Percentiles rank a stretch among this genome's conserved stretches.
phyloP scores from a whole-genome alignment of 2,113 vertebrate genomes.

The Alectura lathami region DNA sequence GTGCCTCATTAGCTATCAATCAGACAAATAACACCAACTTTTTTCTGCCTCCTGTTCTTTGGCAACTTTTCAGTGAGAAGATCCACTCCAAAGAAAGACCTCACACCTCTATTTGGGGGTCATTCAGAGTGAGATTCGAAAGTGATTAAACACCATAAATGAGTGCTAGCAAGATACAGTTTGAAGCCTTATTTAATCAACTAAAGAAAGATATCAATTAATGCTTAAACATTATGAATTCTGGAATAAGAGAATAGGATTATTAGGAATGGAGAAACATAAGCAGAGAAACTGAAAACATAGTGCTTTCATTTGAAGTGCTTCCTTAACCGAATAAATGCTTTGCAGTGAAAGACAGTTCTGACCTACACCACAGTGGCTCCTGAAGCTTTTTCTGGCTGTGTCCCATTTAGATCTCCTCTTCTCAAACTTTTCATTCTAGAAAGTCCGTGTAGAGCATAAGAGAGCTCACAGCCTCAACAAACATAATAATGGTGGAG shows the following conservation, averaged over 20 bases:
- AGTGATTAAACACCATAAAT: neutral
- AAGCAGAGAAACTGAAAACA: neutral
- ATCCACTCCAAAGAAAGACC: conserved; percentile 32
- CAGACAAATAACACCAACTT: conserved; percentile 62
- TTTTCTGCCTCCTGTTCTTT: conserved; percentile 3
- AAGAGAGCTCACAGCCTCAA: neutral
- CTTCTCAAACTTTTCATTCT: fast-evolving
- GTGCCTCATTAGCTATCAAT: conserved; percentile 59
- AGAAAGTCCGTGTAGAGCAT: neutral
- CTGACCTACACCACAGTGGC: neutral
- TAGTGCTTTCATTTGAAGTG: neutral
- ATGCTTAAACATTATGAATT: neutral
- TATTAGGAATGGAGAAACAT: neutral
- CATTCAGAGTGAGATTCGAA: conserved; percentile 13
- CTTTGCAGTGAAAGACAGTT: neutral
- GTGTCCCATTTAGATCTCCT: neutral
- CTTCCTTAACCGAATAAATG: neutral
- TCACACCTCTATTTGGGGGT: conserved; percentile 63
- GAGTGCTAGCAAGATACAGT: neutral
- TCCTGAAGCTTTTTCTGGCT: neutral
- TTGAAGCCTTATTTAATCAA: neutral
- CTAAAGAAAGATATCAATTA: neutral
- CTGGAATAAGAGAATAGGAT: neutral
- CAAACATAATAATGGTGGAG: neutral
- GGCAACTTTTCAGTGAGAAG: conserved; percentile 31